Percentiles rank a stretch among this genome's conserved stretches.
Evolutionary conservation across 37 sponge, comb jelly and placozoan species (phyloP).

Genomic region (Oopsacas minuta): DNA sequence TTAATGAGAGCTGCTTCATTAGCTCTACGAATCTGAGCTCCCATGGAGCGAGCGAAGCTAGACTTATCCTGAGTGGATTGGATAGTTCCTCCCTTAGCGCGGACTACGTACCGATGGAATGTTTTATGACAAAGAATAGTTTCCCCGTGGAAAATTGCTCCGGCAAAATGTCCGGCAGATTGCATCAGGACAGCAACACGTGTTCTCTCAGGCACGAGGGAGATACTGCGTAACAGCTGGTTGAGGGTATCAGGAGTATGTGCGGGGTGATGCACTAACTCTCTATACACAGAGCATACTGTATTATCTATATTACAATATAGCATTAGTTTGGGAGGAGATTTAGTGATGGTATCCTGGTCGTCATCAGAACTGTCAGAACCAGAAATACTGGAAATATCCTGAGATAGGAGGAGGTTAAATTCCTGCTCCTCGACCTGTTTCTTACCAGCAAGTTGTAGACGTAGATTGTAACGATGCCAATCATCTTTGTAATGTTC

Average conservation of each 20-base stretch:
- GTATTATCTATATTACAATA: constrained; percentile 19
- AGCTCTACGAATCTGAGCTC: constrained; percentile 52
- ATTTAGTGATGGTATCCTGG: background rate
- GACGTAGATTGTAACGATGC: constrained; percentile 81
- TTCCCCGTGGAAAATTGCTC: constrained; percentile 77
- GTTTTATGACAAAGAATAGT: constrained; percentile 59
- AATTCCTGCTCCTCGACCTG: constrained; percentile 55
- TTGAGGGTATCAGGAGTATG: background rate
- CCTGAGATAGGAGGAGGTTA: constrained; percentile 21
- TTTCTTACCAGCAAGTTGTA: constrained; percentile 35
- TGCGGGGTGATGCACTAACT: constrained; percentile 22
- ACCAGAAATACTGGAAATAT: constrained; percentile 74
- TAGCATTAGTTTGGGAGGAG: constrained; percentile 19
- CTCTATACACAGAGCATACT: constrained; percentile 25
- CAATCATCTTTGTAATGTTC: constrained; percentile 76
- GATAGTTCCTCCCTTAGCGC: constrained; percentile 84
- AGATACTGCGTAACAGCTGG: background rate
- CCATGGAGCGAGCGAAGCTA: constrained; percentile 36
- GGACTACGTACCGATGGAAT: constrained; percentile 87
- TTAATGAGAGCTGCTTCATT: constrained; percentile 54
- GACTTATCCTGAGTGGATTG: constrained; percentile 68
- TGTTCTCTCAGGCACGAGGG: background rate
- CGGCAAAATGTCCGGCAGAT: constrained; percentile 87
- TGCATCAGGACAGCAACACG: constrained; percentile 43
- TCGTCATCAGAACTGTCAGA: constrained; percentile 35